Conservation (phyloP, 2,113 vertebrate genomes). For the Tachycineta bicolor region DNA sequence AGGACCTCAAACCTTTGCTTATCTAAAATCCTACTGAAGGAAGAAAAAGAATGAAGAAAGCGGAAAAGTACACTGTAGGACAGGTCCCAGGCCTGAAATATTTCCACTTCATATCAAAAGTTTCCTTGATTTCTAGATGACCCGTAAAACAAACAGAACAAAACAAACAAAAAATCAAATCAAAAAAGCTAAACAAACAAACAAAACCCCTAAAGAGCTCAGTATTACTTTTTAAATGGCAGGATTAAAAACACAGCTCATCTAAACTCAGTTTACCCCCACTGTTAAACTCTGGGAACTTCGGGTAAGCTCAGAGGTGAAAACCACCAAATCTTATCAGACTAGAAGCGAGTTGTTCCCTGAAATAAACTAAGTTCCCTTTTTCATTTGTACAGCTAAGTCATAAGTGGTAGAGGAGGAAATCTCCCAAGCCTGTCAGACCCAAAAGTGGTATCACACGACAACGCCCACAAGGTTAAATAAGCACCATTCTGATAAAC, state of each 20-base stretch:
- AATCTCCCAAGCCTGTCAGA: constrained; percentile 45
- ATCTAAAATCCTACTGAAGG: background rate
- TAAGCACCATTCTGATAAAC: constrained; percentile 40
- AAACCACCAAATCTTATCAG: constrained; percentile 47
- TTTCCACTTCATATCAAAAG: background rate
- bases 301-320: background rate
- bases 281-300: background rate
- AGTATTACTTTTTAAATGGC: background rate
- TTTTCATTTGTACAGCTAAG: constrained; percentile 51
- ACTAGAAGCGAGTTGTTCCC: constrained; percentile 32
- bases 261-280: background rate
- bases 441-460: constrained; percentile 45
- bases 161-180: background rate
- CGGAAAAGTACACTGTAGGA: background rate
- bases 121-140: background rate
- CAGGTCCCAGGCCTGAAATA: background rate
- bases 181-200: background rate
- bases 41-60: background rate
- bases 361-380: constrained; percentile 59
- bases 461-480: constrained; percentile 52
- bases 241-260: background rate
- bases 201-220: background rate
- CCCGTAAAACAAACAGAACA: background rate
- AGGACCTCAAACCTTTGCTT: background rate
- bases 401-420: constrained; percentile 49